Conservation (phyloP, 2,888 invertebrate species). For the Coecobrya sp. region DNA sequence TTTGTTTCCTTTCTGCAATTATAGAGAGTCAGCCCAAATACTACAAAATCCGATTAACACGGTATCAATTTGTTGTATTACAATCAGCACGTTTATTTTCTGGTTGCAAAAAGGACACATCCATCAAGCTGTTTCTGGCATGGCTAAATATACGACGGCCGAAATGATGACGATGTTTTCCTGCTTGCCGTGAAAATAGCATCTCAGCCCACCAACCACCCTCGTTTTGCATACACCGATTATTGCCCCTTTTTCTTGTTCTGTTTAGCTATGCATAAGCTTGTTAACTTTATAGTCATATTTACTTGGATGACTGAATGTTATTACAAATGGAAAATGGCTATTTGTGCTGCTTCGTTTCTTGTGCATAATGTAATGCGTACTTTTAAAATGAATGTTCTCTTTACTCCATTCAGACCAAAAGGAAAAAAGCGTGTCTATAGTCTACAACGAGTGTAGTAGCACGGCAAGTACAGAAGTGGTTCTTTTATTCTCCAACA, state of each 20-base stretch:
- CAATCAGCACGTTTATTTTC: not conserved
- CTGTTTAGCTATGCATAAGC: slow-evolving; percentile 86
- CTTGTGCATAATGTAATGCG: slow-evolving; percentile 82
- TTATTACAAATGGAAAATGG: slow-evolving; percentile 86
- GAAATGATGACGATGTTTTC: not conserved
- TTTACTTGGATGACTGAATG: slow-evolving; percentile 86
- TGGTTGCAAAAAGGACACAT: not conserved
- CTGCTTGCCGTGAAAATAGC: not conserved
- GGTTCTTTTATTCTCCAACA: slow-evolving; percentile 24
- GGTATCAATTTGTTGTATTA: not conserved
- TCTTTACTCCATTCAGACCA: slow-evolving; percentile 4
- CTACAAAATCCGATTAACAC: not conserved
- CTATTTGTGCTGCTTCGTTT: slow-evolving; percentile 86
- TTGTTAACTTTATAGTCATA: slow-evolving; percentile 86
- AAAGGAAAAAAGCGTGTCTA: not conserved
- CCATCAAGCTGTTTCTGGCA: not conserved
- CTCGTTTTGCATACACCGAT: slow-evolving; percentile 70
- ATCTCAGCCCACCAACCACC: not conserved
- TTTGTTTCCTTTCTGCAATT: slow-evolving; percentile 3
- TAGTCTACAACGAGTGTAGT: not conserved
- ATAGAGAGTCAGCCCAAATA: not conserved
- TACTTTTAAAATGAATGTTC: slow-evolving; percentile 71
- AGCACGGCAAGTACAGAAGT: too few species aligned
- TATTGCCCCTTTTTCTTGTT: slow-evolving; percentile 18
- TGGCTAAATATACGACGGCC: not conserved